A percentile compares a stretch with the other conserved stretches of the same genome.
phyloP scores from a whole-genome alignment of 2,888 invertebrate genomes.

The Biston stratarius region DNA sequence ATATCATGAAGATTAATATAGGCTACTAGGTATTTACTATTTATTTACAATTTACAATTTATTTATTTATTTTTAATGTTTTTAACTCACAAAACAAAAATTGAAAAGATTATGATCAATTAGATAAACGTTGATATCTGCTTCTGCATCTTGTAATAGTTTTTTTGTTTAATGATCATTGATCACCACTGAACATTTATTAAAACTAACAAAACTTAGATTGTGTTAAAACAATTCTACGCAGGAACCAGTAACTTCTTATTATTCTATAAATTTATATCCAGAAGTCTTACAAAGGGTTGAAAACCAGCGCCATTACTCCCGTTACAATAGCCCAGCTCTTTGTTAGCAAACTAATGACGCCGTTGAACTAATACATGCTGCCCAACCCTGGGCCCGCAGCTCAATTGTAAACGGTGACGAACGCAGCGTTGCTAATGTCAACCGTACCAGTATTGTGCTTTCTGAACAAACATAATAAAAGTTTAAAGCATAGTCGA shows the following conservation, averaged over 20 bases:
- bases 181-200: not conserved
- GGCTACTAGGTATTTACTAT: too few species aligned
- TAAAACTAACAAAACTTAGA: too few species aligned
- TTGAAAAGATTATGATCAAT: too few species aligned
- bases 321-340: constrained; percentile 29
- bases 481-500: too few species aligned
- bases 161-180: not conserved
- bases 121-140: not conserved
- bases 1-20: too few species aligned
- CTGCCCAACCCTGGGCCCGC: not conserved
- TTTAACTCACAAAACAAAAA: too few species aligned
- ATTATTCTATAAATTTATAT: constrained; percentile 1
- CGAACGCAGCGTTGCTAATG: too few species aligned
- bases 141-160: not conserved
- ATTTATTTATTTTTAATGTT: too few species aligned
- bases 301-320: constrained; percentile 40
- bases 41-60: too few species aligned
- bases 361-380: constrained; percentile 9
- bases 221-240: not conserved
- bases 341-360: constrained; percentile 37
- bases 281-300: constrained; percentile 26
- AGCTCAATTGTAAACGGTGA: not conserved
- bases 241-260: not conserved
- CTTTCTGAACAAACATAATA: too few species aligned
- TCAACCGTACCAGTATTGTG: too few species aligned